These are phyloP conservation scores for Fragum sueziense DNA, from an alignment of 2,888 invertebrate species.

Conservation along the genomic window DNA sequence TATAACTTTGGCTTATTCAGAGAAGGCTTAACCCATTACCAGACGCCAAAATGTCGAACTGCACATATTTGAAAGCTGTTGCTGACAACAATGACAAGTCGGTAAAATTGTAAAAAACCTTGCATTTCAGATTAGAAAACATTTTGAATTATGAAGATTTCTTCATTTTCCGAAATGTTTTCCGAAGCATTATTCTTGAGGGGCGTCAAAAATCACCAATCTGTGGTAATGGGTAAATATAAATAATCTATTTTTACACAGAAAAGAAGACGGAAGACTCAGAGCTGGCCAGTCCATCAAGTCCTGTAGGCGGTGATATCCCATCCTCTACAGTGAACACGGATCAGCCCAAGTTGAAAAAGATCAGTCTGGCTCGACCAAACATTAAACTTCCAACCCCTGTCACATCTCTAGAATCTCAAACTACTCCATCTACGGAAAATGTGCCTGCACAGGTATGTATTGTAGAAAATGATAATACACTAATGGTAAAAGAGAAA, in stretches of 20 bases:
- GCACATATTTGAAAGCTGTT: no score
- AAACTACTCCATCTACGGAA: no score
- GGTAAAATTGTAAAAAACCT: no score
- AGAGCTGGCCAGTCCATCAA: slow-evolving; percentile 2
- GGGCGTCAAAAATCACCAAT: neutral
- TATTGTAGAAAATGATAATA: no score
- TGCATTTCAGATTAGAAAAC: neutral
- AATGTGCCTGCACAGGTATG: no score
- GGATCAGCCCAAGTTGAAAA: slow-evolving; percentile 73
- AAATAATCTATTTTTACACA: neutral
- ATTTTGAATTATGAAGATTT: neutral
- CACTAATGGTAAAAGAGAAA: no score
- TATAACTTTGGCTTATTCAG: no score
- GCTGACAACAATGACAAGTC: no score
- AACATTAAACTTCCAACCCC: slow-evolving; percentile 64
- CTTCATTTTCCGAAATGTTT: slow-evolving; percentile 6
- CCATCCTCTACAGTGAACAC: slow-evolving; percentile 14
- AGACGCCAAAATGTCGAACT: no score
- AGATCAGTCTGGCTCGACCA: slow-evolving; percentile 74
- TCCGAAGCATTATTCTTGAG: neutral
- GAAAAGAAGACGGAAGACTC: slow-evolving; percentile 11
- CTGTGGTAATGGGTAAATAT: neutral
- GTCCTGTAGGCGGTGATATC: neutral
- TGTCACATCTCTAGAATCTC: slow-evolving; percentile 18
- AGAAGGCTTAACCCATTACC: neutral